Evolutionary conservation across 2,113 vertebrate species (phyloP).

Genomic region (Micromys minutus): DNA sequence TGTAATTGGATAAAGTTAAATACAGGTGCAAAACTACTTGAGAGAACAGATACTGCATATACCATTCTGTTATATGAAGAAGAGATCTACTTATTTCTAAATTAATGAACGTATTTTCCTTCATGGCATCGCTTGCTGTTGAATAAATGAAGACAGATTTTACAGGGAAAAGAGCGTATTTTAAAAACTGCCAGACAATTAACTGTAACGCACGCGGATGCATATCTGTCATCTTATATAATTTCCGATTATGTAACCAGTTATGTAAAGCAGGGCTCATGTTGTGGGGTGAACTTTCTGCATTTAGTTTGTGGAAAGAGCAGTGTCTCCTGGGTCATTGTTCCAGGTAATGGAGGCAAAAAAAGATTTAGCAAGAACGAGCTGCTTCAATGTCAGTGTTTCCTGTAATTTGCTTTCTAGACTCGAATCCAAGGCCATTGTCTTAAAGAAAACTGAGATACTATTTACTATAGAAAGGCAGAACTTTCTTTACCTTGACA

Average conservation of each 20-base stretch:
- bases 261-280: background rate
- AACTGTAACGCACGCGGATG: background rate
- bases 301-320: background rate
- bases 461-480: background rate
- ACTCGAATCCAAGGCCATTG: background rate
- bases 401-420: background rate
- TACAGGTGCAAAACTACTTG: background rate
- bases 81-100: background rate
- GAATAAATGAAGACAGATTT: conserved; percentile 22
- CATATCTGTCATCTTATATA: background rate
- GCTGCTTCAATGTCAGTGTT: background rate
- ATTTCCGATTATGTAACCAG: background rate
- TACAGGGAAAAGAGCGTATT: background rate
- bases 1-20: background rate
- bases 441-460: conserved; percentile 2
- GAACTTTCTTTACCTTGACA: background rate
- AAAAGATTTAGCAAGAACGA: background rate
- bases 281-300: background rate
- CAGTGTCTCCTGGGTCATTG: background rate
- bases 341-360: background rate
- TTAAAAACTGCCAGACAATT: conserved; percentile 42
- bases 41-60: background rate
- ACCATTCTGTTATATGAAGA: background rate
- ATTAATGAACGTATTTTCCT: conserved; percentile 21
- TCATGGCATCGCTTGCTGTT: background rate